A percentile compares a stretch with the other conserved stretches of the same genome.
Evolutionary conservation across 2,888 invertebrate genomes (phyloP).

Genomic region (Terebella lapidaria): DNA sequence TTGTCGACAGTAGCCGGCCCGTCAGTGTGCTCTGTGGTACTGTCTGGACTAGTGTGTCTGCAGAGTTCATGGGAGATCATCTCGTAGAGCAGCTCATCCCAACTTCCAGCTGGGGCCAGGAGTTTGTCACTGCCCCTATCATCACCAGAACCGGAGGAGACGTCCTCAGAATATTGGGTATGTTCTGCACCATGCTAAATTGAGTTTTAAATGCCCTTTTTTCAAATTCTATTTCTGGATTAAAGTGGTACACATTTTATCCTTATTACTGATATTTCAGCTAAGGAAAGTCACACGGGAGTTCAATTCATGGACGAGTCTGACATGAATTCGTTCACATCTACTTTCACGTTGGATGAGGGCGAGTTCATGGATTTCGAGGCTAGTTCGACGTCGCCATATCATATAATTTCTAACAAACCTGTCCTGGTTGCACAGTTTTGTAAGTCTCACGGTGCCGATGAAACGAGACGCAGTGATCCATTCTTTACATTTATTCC

Average conservation of each 20-base stretch:
- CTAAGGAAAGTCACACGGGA: background rate
- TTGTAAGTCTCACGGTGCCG: constrained; percentile 21
- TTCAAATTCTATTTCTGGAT: too few species aligned
- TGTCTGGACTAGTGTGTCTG: constrained; percentile 28
- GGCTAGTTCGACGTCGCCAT: background rate
- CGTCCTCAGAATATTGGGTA: constrained; percentile 29
- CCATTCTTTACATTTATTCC: constrained; percentile 34
- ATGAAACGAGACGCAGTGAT: constrained; percentile 29
- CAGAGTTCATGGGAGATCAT: constrained; percentile 32
- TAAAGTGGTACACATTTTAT: too few species aligned
- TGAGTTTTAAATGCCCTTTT: too few species aligned
- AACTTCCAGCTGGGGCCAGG: constrained; percentile 34
- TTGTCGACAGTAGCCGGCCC: constrained; percentile 27
- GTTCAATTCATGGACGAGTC: background rate
- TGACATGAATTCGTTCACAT: background rate
- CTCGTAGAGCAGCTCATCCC: constrained; percentile 35
- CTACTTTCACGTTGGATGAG: background rate
- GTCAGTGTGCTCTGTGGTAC: constrained; percentile 36
- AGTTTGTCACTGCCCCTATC: constrained; percentile 35
- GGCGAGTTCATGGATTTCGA: background rate
- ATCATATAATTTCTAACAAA: constrained; percentile 21
- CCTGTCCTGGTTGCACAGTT: constrained; percentile 29
- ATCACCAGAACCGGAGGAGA: constrained; percentile 36
- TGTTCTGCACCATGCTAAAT: too few species aligned
- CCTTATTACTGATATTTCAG: too few species aligned